These are phyloP conservation scores for Lycodopsis pacificus DNA, from an alignment of 2,797 vertebrate genomes.

Conservation along the genomic window DNA sequence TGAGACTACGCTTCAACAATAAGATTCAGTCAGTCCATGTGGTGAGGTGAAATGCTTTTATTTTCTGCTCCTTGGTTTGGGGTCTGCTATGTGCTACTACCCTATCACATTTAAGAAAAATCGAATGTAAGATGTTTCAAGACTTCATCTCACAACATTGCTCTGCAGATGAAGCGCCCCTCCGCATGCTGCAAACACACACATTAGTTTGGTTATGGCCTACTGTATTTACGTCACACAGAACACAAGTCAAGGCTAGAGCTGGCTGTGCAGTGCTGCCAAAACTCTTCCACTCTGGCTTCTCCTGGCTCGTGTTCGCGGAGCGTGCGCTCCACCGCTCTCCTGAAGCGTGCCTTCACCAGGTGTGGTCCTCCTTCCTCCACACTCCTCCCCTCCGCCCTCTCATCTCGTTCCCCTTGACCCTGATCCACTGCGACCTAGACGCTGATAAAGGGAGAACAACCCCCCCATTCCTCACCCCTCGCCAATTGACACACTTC, in stretches of 20 bases:
- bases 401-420: constrained; percentile 82
- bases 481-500: constrained; percentile 78
- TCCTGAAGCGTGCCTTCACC: constrained; percentile 87
- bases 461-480: constrained; percentile 72
- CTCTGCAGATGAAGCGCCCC: background rate
- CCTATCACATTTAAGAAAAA: no score
- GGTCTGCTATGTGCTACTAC: no score
- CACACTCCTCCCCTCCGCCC: constrained; percentile 20
- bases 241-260: constrained; percentile 75
- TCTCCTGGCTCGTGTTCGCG: constrained; percentile 50
- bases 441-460: constrained; percentile 73
- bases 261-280: constrained; percentile 64
- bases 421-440: constrained; percentile 75
- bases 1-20: no score
- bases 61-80: no score
- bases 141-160: background rate
- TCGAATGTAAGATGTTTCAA: background rate
- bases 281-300: constrained; percentile 46
- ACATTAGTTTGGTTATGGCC: constrained; percentile 18
- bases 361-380: constrained; percentile 77
- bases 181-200: background rate
- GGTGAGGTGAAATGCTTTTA: no score
- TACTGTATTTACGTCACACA: constrained; percentile 68
- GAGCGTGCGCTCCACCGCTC: constrained; percentile 61
- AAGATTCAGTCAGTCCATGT: no score